Conservation (phyloP, 2,888 invertebrate genomes). For the Drosophila austrosaltans region DNA sequence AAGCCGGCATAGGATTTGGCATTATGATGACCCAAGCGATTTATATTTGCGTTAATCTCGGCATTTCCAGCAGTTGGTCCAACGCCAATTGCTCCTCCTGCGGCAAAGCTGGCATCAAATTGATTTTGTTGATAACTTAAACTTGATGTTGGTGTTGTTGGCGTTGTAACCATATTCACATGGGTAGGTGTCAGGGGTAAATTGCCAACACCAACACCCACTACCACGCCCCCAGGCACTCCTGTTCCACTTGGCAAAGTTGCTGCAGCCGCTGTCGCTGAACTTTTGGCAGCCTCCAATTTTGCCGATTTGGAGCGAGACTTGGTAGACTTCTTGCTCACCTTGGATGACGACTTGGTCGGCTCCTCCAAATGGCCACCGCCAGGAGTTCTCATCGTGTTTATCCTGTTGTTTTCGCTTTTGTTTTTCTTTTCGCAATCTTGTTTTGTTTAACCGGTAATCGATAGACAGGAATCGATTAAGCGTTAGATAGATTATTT, state of each 20-base stretch:
- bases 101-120: slow-evolving; percentile 69
- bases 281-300: slow-evolving; percentile 54
- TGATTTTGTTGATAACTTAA: slow-evolving; percentile 59
- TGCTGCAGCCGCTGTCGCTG: slow-evolving; percentile 20
- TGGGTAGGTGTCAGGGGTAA: slow-evolving; percentile 54
- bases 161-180: slow-evolving; percentile 66
- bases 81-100: slow-evolving; percentile 35
- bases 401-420: slow-evolving; percentile 8
- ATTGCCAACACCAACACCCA: slow-evolving; percentile 49
- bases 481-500: not conserved
- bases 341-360: slow-evolving; percentile 64
- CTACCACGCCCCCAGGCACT: slow-evolving; percentile 19
- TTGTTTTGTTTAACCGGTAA: slow-evolving; percentile 4
- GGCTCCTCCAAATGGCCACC: slow-evolving; percentile 63
- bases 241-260: slow-evolving; percentile 11
- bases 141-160: slow-evolving; percentile 73
- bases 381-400: slow-evolving; percentile 63
- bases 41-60: slow-evolving; percentile 35
- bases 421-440: slow-evolving; percentile 16
- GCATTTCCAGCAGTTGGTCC: slow-evolving; percentile 39
- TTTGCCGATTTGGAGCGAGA: slow-evolving; percentile 79
- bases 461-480: slow-evolving; percentile 2
- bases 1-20: slow-evolving; percentile 81
- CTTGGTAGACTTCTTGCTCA: slow-evolving; percentile 80
- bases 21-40: slow-evolving; percentile 69